Evolutionary conservation across 2,888 invertebrate genomes (phyloP).

Genomic region (Drosophila monieri): DNA sequence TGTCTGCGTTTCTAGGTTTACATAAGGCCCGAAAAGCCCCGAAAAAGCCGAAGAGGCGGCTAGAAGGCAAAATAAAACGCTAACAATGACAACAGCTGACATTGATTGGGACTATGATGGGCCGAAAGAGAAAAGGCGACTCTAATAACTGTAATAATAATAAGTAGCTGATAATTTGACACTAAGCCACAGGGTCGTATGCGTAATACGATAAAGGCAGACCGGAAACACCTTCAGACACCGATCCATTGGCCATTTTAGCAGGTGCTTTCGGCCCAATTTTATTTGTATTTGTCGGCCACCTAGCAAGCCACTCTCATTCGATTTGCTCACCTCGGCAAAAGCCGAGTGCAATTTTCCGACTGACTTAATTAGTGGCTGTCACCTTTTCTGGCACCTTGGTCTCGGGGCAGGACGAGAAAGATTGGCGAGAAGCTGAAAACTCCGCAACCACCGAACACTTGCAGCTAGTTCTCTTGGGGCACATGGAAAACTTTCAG

Average conservation of each 20-base stretch:
- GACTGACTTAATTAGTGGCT: constrained; percentile 52
- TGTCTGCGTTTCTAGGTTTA: constrained; percentile 50
- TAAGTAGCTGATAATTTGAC: constrained; percentile 54
- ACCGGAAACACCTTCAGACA: constrained; percentile 9
- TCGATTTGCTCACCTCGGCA: constrained; percentile 28
- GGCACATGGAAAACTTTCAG: constrained; percentile 39
- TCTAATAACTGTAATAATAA: constrained; percentile 48
- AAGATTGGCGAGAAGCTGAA: constrained; percentile 10
- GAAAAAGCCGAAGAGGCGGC: not conserved
- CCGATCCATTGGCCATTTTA: constrained; percentile 16
- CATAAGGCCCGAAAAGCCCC: constrained; percentile 34
- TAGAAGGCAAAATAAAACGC: constrained; percentile 29
- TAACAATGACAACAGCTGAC: constrained; percentile 55
- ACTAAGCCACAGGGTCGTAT: constrained; percentile 40
- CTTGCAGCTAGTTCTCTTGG: constrained; percentile 44
- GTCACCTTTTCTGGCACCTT: constrained; percentile 40
- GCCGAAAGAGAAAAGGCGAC: not conserved
- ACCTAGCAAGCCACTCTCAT: constrained; percentile 14
- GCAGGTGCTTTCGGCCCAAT: not conserved
- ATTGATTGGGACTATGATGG: constrained; percentile 45
- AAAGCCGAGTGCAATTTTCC: constrained; percentile 33
- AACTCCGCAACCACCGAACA: constrained; percentile 25
- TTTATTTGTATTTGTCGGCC: constrained; percentile 4
- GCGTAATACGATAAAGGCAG: constrained; percentile 29
- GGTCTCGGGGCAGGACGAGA: constrained; percentile 24